A percentile compares a stretch with the other conserved stretches of the same genome.
Conservation (phyloP, 2,113 vertebrate genomes). For the Oncorhynchus gorbuscha region DNA sequence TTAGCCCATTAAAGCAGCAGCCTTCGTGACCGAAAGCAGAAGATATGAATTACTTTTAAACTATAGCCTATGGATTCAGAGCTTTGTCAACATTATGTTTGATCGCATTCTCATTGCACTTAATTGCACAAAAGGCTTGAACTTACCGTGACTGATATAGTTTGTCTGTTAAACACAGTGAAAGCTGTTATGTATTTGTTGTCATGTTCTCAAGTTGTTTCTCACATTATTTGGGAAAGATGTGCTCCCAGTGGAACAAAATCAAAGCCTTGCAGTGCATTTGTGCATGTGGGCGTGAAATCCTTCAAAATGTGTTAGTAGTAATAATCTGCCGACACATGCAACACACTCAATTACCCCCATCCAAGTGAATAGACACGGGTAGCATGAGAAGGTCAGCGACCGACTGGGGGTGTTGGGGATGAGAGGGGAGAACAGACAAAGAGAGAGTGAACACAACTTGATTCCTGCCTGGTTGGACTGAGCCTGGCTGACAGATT, state of each 20-base stretch:
- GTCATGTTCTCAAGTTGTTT: conserved; percentile 17
- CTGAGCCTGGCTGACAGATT: conserved; percentile 25
- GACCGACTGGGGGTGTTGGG: conserved; percentile 12
- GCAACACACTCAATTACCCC: conserved; percentile 13
- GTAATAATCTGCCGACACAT: conserved; percentile 22
- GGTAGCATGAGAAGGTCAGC: conserved; percentile 7
- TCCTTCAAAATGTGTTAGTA: conserved; percentile 12
- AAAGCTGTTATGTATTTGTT: conserved; percentile 23
- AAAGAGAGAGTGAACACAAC: not conserved
- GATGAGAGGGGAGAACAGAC: conserved; percentile 9
- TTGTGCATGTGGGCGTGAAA: not conserved
- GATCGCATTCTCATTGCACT: conserved; percentile 38
- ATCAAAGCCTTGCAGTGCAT: not conserved
- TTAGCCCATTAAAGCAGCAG: conserved; percentile 29
- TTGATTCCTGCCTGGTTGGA: conserved; percentile 29
- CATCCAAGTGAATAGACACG: conserved; percentile 12
- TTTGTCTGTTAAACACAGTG: conserved; percentile 43
- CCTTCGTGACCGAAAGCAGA: conserved; percentile 17
- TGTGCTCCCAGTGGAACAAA: conserved; percentile 15
- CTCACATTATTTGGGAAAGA: not conserved
- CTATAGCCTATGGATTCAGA: conserved; percentile 14
- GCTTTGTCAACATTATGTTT: conserved; percentile 43
- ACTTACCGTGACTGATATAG: conserved; percentile 25
- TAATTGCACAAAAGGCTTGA: conserved; percentile 30
- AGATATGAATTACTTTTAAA: conserved; percentile 26